Base-by-base conservation (phyloP, 2,888 invertebrate species). In the Drosophila cracens region DNA sequence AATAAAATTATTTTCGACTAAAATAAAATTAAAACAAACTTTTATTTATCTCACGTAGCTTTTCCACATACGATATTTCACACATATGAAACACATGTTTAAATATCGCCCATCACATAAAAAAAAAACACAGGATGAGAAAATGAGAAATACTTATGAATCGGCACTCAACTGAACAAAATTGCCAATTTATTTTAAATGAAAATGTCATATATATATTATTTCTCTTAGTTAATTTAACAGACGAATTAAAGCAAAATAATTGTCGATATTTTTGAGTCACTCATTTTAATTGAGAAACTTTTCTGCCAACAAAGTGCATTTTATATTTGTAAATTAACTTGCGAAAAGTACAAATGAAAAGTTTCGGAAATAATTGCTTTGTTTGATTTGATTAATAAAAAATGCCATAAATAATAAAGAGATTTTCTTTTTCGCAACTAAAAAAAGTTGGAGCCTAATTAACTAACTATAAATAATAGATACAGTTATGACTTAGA, bases 301-400 rank as follows among this genome's bases (percentile, higher is more conserved):
- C 16, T 25, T 59, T 58, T 34, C 10, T 29, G n/a, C 7, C 11
- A 6, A 36, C 52, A 52, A 36, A 53, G 36, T 34, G 27, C 36
- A 54, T 36, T 16, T 38, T 36, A 21, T 53, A 38, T 27, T 18
- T 38, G 33, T 2, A 31, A 27, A 27, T 25, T 6, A 6, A 38
- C 11, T 11, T 18, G 29, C 54, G n/a, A 29, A 56, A 54, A 4
- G 16, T 33, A 8, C 27, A 18, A 25, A 36, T 11, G 7, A 56
- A 56, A 51, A 56, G 40, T 40, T 40, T 38, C 11, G 1, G n/a
- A 56, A 5, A 29, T 56, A 40, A 56, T 40, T 29, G 13, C 3
- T 16, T 56, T 21, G 25, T 25, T 38, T 56, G 16, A 52, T 33
- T 52, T 33, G 31, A 43, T 21, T 57, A 43, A 57, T 57, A 18